These are phyloP conservation scores for Stigmatopora argus DNA, from an alignment of 2,113 vertebrate genomes.

Conservation along the genomic window DNA sequence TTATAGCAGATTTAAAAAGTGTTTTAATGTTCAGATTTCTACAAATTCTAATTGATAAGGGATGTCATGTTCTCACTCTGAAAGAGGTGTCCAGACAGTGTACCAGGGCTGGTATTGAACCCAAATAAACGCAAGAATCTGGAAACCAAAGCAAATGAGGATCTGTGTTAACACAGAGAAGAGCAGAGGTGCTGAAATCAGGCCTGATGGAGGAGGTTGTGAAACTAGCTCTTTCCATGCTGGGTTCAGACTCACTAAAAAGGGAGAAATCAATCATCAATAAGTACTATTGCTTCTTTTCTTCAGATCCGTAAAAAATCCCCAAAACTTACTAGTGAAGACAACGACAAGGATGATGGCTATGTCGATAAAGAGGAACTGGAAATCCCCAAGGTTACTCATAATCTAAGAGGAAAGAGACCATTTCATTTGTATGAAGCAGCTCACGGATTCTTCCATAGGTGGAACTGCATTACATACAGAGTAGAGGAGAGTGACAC, in stretches of 20 bases:
- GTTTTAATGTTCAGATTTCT: not conserved
- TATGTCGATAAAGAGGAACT: conserved; percentile 98
- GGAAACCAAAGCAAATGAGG: conserved; percentile 87
- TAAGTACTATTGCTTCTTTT: not conserved
- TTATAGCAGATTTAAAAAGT: too few species aligned
- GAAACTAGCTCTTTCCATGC: conserved; percentile 92
- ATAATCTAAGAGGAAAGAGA: conserved; percentile 72
- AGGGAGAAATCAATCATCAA: not conserved
- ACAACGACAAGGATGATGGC: conserved; percentile 93
- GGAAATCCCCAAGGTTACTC: conserved; percentile 95
- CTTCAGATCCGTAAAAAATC: not conserved
- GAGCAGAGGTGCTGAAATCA: conserved; percentile 88
- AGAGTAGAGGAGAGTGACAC: conserved; percentile 92
- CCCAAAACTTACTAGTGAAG: conserved; percentile 88
- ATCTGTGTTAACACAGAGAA: conserved; percentile 93
- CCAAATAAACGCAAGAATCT: conserved; percentile 82
- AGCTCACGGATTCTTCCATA: not conserved
- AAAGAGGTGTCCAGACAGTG: conserved; percentile 67
- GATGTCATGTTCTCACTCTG: conserved; percentile 75
- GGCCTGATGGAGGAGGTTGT: conserved; percentile 84
- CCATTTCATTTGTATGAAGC: not conserved
- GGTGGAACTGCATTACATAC: conserved; percentile 67
- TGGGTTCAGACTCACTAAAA: conserved; percentile 91
- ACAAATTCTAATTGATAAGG: not conserved
- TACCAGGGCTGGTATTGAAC: conserved; percentile 85